Base-by-base conservation (phyloP, 2,888 invertebrate species). In the Dugesia japonica region DNA sequence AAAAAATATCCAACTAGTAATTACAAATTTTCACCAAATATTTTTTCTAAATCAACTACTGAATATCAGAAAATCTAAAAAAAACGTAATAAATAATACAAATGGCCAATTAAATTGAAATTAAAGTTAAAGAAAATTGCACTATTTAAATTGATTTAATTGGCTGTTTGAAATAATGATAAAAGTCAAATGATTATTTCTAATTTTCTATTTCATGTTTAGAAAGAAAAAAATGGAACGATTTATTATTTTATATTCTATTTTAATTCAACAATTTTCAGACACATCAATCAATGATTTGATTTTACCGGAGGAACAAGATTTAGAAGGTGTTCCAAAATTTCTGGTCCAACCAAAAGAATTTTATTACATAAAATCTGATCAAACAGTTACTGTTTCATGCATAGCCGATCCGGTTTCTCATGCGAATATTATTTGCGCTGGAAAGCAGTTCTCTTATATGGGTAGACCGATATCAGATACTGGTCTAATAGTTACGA, bases 261-360 rank as follows among this genome's bases (percentile, higher is more conserved):
- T 56, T 56, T n/a, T 56, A 1, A 56, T 56, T 56, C 56, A 56
- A n/a, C n/a, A 23, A 9, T 56, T 56, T 56, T 56, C 23, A 23
- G 23, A 56, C 23, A 23, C 56, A 13, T 56, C n/a, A 20, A 1
- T 13, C 4, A 56, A 4, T 56, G 56, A 56, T 56, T 56, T 56
- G 56, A 23, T 56, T 7, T 56, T 56, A n/a, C 56, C 56, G 17
- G 56, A 56, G 17, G 56, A 56, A 56, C 4, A 13, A n/a, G 56
- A 56, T 56, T 56, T 56, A 23, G 56, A 56, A 56, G 56, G 56
- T 13, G 56, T 56, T n/a, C 56, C 56, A n/a, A 56, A n/a, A 56
- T 56, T 56, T 56, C 20, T 56, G 4, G 56, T 56, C 4, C 56
- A 56, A 56, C 56, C n/a, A 56, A 56, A 56, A n/a, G 20, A n/a